A percentile compares a stretch with the other conserved stretches of the same genome.
Evolutionary conservation across 2,113 vertebrate genomes (phyloP).

Genomic region (Saimiri boliviensis): DNA sequence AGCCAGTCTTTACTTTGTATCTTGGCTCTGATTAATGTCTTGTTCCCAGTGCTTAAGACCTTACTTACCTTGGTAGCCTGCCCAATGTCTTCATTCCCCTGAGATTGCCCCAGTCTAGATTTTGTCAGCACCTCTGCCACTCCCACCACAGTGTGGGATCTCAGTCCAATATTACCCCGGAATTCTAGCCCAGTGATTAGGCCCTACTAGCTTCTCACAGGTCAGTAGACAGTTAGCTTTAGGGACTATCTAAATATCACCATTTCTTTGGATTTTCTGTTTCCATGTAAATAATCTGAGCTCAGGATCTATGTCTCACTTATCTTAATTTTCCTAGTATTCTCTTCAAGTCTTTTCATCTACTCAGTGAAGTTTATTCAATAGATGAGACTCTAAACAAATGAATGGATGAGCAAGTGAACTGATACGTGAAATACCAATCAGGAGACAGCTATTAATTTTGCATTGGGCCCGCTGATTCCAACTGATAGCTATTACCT

Average conservation of each 20-base stretch:
- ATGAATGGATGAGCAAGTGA: not conserved
- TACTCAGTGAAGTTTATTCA: not conserved
- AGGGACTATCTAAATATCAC: not conserved
- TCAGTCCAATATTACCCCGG: not conserved
- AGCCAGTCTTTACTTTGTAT: constrained; percentile 59
- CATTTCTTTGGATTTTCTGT: not conserved
- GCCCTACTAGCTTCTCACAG: not conserved
- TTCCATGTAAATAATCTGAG: constrained; percentile 2
- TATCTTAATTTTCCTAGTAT: not conserved
- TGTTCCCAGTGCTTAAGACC: constrained; percentile 49
- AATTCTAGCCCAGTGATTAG: not conserved
- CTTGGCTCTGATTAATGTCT: constrained; percentile 63
- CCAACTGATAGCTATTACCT: not conserved
- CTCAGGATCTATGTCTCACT: not conserved
- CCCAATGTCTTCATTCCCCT: not conserved
- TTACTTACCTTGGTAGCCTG: constrained; percentile 53
- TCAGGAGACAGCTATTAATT: not conserved
- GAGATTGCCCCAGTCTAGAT: not conserved
- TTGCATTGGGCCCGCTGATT: not conserved
- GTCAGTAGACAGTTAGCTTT: not conserved
- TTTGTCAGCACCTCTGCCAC: not conserved
- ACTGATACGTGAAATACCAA: constrained; percentile 9
- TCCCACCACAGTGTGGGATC: not conserved
- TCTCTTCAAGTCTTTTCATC: not conserved
- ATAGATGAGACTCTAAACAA: not conserved